phyloP scores from a whole-genome alignment of 2,888 invertebrate species.

The Trypoxylon attenuatum region DNA sequence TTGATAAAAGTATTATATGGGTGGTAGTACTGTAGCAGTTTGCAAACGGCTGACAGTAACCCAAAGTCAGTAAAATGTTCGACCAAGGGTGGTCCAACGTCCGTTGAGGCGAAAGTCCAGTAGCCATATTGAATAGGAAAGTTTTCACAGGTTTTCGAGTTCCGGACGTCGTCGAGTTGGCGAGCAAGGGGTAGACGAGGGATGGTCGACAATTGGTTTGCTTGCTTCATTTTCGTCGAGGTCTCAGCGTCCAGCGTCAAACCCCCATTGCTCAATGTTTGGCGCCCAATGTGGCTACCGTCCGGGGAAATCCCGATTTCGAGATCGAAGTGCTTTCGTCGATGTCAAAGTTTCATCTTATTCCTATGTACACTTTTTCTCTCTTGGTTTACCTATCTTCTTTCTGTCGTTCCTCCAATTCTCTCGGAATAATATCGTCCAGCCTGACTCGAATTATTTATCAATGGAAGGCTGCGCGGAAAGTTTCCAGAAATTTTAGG shows the following conservation, averaged over 20 bases:
- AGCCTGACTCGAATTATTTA: conserved; percentile 6
- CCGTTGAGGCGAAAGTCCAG: conserved; percentile 19
- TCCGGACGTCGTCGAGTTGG: background rate
- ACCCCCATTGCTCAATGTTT: no score
- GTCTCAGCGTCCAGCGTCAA: background rate
- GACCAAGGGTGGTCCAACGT: conserved; percentile 17
- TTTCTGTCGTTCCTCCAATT: conserved; percentile 12
- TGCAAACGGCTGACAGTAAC: background rate
- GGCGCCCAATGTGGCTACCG: no score
- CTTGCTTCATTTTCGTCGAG: conserved; percentile 38
- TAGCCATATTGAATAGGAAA: conserved; percentile 47
- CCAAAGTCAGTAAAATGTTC: background rate
- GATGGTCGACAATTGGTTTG: conserved; percentile 28
- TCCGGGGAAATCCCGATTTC: conserved; percentile 33
- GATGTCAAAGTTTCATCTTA: conserved; percentile 6
- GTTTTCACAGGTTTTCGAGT: conserved; percentile 39
- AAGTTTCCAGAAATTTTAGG: background rate
- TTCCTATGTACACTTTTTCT: conserved; percentile 9
- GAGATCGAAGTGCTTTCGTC: conserved; percentile 30
- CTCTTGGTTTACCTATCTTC: conserved; percentile 17
- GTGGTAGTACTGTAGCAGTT: no score
- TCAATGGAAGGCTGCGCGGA: conserved; percentile 20
- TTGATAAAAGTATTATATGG: no score
- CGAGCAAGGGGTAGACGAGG: background rate
- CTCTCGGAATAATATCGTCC: conserved; percentile 4